These are phyloP conservation scores for Drosophila nebulosa DNA, from an alignment of 1,140 invertebrate genomes.

Conservation along the genomic window DNA sequence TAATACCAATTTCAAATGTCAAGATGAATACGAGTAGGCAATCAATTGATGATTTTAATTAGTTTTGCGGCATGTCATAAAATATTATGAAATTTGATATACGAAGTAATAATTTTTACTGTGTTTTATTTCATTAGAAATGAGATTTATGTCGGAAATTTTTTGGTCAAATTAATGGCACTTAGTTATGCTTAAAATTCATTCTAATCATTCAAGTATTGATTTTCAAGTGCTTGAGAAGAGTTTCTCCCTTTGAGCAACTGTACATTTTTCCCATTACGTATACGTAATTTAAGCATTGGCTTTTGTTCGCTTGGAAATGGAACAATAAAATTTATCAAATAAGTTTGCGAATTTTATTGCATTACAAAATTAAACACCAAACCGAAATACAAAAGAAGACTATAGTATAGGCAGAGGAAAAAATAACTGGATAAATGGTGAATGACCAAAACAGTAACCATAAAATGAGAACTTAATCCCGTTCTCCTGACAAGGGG, in stretches of 20 bases:
- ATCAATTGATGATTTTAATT: background rate
- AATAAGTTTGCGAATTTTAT: slow-evolving; percentile 45
- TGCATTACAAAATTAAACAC: slow-evolving; percentile 18
- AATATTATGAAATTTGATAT: no score
- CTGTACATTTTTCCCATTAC: background rate
- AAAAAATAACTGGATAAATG: background rate
- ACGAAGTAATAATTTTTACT: no score
- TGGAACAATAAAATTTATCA: slow-evolving; percentile 32
- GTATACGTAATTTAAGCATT: slow-evolving; percentile 4
- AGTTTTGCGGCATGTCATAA: no score
- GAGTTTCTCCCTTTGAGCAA: background rate
- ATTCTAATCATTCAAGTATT: background rate
- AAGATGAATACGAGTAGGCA: background rate
- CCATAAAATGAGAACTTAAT: slow-evolving; percentile 19
- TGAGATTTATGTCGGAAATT: background rate
- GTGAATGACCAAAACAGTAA: background rate
- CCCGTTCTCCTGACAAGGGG: background rate
- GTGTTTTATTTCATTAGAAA: background rate
- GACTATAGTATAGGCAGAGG: background rate
- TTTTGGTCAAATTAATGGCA: background rate
- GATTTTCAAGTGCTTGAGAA: background rate
- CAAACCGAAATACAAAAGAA: background rate
- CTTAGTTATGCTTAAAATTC: background rate
- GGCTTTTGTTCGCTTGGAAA: slow-evolving; percentile 1
- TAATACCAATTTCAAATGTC: background rate